phyloP scores from a whole-genome alignment of 2,113 vertebrate species.

The Zeus faber region DNA sequence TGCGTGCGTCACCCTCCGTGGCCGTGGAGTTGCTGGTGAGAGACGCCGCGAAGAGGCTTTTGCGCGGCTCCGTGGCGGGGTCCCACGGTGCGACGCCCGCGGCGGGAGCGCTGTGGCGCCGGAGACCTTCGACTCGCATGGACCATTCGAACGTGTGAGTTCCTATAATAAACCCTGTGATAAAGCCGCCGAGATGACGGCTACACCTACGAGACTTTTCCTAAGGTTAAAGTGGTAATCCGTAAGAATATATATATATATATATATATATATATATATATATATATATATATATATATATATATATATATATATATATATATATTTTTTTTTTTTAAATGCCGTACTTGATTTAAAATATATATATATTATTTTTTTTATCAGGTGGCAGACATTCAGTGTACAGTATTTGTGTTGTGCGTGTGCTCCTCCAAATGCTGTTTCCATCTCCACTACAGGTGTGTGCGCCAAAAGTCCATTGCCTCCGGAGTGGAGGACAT shows the following conservation, averaged over 20 bases:
- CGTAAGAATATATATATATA: too few species aligned
- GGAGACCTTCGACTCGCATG: constrained; percentile 6
- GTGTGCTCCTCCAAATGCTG: constrained; percentile 3
- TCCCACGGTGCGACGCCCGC: background rate
- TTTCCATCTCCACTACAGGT: constrained; percentile 48
- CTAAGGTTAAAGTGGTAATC: too few species aligned
- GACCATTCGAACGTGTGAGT: constrained; percentile 18
- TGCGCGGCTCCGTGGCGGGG: background rate
- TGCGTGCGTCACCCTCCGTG: constrained; percentile 31
- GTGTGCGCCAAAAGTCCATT: constrained; percentile 49
- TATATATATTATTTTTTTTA: too few species aligned
- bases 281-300: background rate
- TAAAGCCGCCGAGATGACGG: too few species aligned
- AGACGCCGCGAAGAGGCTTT: constrained; percentile 28
- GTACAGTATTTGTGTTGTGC: too few species aligned
- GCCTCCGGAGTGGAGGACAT: constrained; percentile 78
- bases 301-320: background rate
- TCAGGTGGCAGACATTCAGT: too few species aligned
- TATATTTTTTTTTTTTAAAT: background rate
- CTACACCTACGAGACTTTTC: too few species aligned
- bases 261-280: background rate
- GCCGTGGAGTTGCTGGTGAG: constrained; percentile 23
- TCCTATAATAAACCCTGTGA: too few species aligned
- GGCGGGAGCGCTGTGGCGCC: constrained; percentile 22
- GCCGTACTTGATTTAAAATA: too few species aligned